Conservation (phyloP, 2,113 vertebrate genomes). For the Sceloporus tristichus region DNA sequence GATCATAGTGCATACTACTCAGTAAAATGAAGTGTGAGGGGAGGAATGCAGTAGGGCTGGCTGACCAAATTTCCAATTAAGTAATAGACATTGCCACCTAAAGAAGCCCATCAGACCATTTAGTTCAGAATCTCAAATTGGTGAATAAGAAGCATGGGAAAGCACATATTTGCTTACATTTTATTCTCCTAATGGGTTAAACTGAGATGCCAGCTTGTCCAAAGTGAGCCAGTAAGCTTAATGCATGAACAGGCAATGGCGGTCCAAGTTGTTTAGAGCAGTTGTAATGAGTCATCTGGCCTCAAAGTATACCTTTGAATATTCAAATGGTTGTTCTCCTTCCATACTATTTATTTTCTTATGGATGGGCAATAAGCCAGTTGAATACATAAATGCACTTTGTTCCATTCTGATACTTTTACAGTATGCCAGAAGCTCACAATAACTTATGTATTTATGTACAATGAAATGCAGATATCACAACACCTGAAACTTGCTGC, state of each 20-base stretch:
- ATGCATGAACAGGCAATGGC: background rate
- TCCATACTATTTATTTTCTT: background rate
- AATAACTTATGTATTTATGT: too few relatives aligned
- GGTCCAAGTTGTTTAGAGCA: background rate
- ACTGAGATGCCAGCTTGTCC: background rate
- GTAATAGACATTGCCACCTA: background rate
- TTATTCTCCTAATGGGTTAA: background rate
- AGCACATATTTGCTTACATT: background rate
- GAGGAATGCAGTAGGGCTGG: background rate
- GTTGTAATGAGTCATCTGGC: too few relatives aligned
- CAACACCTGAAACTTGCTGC: background rate
- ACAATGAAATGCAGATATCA: background rate
- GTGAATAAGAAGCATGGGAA: background rate
- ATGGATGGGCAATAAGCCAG: background rate
- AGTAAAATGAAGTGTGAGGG: background rate
- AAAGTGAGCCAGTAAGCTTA: background rate
- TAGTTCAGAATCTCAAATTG: background rate
- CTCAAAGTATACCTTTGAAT: background rate
- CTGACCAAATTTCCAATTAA: background rate
- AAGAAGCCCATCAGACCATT: background rate
- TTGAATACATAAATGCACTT: background rate
- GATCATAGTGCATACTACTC: background rate
- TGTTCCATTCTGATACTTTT: background rate
- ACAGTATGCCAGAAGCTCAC: background rate
- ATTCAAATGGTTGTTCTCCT: background rate